A percentile compares a stretch with the other conserved stretches of the same genome.
Conservation (phyloP, 1,140 invertebrate genomes). For the Orchesella cincta region DNA sequence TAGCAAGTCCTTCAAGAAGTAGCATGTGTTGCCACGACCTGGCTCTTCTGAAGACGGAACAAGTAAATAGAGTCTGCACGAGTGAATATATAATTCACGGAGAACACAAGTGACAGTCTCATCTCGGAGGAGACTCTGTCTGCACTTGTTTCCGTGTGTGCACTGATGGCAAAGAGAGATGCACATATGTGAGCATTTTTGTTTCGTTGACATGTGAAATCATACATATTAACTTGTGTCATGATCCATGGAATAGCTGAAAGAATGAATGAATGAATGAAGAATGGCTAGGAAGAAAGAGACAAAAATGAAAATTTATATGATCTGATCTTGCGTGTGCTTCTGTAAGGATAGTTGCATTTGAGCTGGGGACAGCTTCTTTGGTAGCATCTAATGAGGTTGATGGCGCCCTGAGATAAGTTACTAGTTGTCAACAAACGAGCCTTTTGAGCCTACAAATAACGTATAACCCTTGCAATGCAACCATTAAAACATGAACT, state of each 20-base stretch:
- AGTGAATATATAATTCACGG: neutral
- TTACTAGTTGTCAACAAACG: slow-evolving; percentile 45
- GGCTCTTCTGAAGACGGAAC: neutral
- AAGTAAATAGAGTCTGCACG: neutral
- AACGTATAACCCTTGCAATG: too few species aligned
- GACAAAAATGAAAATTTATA: slow-evolving; percentile 14
- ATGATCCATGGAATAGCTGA: slow-evolving; percentile 18
- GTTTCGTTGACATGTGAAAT: neutral
- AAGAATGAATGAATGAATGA: slow-evolving; percentile 2
- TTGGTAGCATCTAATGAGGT: slow-evolving; percentile 50
- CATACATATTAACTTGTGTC: slow-evolving; percentile 30
- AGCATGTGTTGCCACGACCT: too few species aligned
- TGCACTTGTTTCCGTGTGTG: neutral
- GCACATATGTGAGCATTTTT: neutral
- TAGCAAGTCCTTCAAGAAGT: too few species aligned
- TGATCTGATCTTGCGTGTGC: slow-evolving; percentile 12
- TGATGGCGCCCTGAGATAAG: slow-evolving; percentile 51
- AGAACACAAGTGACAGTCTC: neutral
- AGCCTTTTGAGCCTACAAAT: slow-evolving; percentile 22
- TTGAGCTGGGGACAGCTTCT: slow-evolving; percentile 29
- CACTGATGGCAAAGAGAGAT: neutral
- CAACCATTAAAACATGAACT: too few species aligned
- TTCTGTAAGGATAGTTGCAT: neutral
- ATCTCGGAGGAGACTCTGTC: neutral
- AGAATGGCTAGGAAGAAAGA: slow-evolving; percentile 6